Evolutionary conservation across 2,888 invertebrate genomes (phyloP).

Genomic region (Andricus curvator): DNA sequence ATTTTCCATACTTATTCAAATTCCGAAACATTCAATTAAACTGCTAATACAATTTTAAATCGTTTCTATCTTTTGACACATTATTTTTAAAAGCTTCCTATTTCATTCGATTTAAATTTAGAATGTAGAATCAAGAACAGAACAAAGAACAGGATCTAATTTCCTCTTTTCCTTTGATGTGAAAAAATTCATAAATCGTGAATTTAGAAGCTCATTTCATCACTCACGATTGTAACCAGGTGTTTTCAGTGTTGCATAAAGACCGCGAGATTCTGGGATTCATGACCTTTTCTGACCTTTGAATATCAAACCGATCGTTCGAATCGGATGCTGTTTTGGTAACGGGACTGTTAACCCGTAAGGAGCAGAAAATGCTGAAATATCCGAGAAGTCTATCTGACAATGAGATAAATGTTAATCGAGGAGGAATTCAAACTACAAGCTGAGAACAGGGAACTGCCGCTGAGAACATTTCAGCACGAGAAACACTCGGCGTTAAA

Average conservation of each 20-base stretch:
- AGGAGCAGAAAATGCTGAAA: conserved; percentile 10
- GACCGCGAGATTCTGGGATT: conserved; percentile 25
- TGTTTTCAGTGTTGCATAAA: conserved; percentile 17
- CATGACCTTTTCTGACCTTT: conserved; percentile 27
- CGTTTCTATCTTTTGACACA: no score
- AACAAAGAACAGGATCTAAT: no score
- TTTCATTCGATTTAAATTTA: no score
- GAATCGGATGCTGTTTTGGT: conserved; percentile 21
- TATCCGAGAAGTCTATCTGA: conserved; percentile 30
- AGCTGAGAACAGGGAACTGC: not conserved
- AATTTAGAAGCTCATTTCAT: conserved; percentile 11
- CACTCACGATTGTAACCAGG: conserved; percentile 13
- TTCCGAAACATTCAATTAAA: no score
- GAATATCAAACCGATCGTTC: conserved; percentile 36
- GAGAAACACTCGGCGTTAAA: not conserved
- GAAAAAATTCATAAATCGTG: conserved; percentile 1
- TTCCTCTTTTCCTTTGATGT: not conserved
- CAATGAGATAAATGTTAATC: conserved; percentile 40
- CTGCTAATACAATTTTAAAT: no score
- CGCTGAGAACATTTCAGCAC: conserved; percentile 20
- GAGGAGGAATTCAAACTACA: conserved; percentile 25
- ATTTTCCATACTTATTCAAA: no score
- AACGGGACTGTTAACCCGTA: conserved; percentile 31
- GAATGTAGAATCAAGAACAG: no score
- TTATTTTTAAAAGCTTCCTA: no score